Percentiles rank a stretch among this genome's conserved stretches.
Evolutionary conservation across 2,113 vertebrate species (phyloP).

Genomic region (Vimba vimba): DNA sequence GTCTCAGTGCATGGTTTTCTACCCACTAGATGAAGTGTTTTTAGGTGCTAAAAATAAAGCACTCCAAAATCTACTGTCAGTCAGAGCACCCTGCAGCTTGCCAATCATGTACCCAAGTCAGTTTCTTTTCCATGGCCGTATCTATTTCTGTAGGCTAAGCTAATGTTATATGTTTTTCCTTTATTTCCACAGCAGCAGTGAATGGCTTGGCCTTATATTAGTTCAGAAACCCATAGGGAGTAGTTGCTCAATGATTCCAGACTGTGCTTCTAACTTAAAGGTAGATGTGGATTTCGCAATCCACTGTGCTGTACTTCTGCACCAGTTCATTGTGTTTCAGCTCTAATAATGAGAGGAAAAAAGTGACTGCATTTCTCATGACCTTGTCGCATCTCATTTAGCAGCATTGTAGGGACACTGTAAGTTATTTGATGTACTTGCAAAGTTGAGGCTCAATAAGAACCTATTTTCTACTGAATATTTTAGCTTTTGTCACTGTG

Average conservation of each 20-base stretch:
- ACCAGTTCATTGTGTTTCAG: constrained; percentile 15
- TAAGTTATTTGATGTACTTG: constrained; percentile 13
- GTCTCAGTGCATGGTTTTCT: constrained; percentile 26
- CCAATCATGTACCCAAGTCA: constrained; percentile 30
- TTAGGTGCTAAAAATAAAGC: constrained; percentile 27
- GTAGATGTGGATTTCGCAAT: constrained; percentile 27
- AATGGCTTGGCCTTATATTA: constrained; percentile 13
- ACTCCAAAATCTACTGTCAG: constrained; percentile 28
- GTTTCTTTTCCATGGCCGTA: constrained; percentile 26
- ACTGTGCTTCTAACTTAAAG: constrained; percentile 6
- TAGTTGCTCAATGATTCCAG: not conserved
- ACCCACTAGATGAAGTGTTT: constrained; percentile 18
- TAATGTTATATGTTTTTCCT: constrained; percentile 20
- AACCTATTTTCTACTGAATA: not conserved
- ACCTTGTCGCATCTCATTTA: constrained; percentile 17
- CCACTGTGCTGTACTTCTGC: not conserved
- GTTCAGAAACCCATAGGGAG: constrained; percentile 23
- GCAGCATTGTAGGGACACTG: not conserved
- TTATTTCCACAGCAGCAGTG: constrained; percentile 4
- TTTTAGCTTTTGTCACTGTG: not conserved
- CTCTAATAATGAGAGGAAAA: constrained; percentile 7
- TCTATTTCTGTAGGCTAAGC: constrained; percentile 25
- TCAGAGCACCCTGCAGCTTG: constrained; percentile 25
- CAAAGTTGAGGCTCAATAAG: constrained; percentile 5
- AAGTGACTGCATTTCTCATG: constrained; percentile 9